phyloP scores from a whole-genome alignment of 2,113 vertebrate genomes.

The Erythrolamprus reginae region DNA sequence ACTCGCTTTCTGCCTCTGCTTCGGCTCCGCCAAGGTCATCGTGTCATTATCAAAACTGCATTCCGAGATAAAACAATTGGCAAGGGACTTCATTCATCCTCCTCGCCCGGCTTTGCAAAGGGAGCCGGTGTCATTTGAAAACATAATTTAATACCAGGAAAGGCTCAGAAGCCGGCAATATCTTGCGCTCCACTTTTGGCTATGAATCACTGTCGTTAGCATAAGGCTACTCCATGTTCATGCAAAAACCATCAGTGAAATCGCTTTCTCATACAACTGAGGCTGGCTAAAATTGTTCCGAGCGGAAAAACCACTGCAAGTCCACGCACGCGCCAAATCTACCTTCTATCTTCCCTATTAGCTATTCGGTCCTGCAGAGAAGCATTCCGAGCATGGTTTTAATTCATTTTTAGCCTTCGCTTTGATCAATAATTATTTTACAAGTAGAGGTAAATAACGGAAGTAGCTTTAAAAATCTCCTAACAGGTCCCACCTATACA shows the following conservation, averaged over 20 bases:
- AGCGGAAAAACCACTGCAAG: neutral
- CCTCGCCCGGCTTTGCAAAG: accelerated
- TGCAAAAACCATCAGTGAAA: neutral
- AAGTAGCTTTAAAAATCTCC: no score
- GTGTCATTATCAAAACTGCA: neutral
- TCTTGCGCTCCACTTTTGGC: neutral
- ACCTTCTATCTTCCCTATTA: neutral
- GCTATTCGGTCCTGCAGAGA: neutral
- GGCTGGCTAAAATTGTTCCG: neutral
- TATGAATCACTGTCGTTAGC: neutral
- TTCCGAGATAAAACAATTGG: neutral
- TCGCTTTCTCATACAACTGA: neutral
- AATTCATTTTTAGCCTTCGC: neutral
- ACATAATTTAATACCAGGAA: neutral
- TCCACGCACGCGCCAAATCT: neutral
- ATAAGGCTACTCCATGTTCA: neutral
- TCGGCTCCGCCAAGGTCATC: constrained; percentile 18
- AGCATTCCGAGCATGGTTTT: neutral
- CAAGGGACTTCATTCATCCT: constrained; percentile 2
- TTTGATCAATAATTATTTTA: neutral
- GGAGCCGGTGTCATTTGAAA: neutral
- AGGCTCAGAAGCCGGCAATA: accelerated
- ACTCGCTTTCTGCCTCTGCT: neutral
- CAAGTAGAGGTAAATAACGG: neutral
- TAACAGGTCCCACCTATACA: no score